A percentile compares a stretch with the other conserved stretches of the same genome.
Conservation (phyloP, 1,140 invertebrate species). For the Sitodiplosis mosellana region DNA sequence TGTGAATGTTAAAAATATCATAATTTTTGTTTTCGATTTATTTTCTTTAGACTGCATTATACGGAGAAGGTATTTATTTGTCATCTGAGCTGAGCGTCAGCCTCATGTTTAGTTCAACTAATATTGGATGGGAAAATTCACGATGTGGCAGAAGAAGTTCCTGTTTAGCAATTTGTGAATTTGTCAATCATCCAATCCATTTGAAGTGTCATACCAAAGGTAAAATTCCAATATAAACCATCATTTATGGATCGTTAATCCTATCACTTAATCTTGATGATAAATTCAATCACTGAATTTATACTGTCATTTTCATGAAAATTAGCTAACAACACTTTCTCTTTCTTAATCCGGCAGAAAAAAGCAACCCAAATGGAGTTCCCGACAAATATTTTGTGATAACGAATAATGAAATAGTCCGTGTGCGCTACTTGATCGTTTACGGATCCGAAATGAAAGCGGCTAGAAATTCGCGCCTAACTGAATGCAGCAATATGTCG, state of each 20-base stretch:
- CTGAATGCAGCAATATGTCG: background rate
- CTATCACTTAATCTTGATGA: background rate
- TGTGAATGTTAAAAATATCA: conserved; percentile 1
- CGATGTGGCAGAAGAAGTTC: conserved; percentile 48
- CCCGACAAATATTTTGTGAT: conserved; percentile 57
- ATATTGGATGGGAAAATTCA: conserved; percentile 53
- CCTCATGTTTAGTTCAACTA: conserved; percentile 45
- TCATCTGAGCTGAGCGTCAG: conserved; percentile 50
- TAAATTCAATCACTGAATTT: background rate
- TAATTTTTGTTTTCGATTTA: background rate
- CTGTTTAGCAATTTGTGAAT: conserved; percentile 59
- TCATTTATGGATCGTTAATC: background rate
- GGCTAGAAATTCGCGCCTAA: background rate
- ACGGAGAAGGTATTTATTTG: conserved; percentile 58
- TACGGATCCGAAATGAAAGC: conserved; percentile 30
- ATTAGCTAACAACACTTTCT: no score
- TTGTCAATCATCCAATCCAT: conserved; percentile 48
- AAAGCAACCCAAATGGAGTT: conserved; percentile 21
- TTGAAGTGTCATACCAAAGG: conserved; percentile 27
- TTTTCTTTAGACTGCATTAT: conserved; percentile 19
- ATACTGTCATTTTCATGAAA: background rate
- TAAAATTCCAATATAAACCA: conserved; percentile 2
- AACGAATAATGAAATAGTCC: conserved; percentile 52
- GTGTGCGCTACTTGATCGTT: conserved; percentile 57
- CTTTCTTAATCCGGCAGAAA: background rate